Base-by-base conservation (phyloP, 2,888 invertebrate genomes). In the Lepetodrilus schrolli region DNA sequence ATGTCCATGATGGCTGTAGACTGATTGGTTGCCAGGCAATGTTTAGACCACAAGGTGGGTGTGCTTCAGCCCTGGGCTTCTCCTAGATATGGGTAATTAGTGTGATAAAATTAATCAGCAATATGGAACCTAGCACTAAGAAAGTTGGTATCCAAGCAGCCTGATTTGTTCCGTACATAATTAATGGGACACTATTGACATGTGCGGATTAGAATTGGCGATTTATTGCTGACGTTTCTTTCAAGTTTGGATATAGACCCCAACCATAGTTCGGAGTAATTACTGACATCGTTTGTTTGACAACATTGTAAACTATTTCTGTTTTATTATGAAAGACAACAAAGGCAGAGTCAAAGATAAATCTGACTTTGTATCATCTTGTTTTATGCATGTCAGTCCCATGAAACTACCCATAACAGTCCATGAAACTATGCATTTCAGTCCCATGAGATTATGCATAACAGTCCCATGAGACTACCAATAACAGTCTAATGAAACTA, bases 61-160 rank as follows among this genome's bases (percentile, higher is more conserved):
- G 51, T 23, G 30, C 30, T n/a, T 23, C 7, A n/a, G 21, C 23
- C 5, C 51, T 26, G 13, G 21, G 26, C 26, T 5, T 51, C 26
- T 51, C 51, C 26, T 21, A 23, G 58, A 30, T 34, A 7, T 30
- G 30, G 7, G 58, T 58, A 58, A 58, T 58, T 58, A 58, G 58
- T 30, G 30, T 58, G 58, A 58, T 58, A 23, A 30, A 58, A 58
- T 58, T 58, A 58, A 58, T 58, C 58, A 58, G 30, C 30, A 30
- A 30, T 17, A n/a, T 58, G 26, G 30, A 34, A 30, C 58, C 43
- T 43, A 4, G 17, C 17, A 17, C 58, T 34, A n/a, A 58, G 58
- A 23, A 58, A 58, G 30, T 58, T n/a, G 58, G 58, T 30, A 58
- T 58, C 30, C 30, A 30, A 30, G 58, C n/a, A 30, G 58, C 30